These are phyloP conservation scores for Drosophila watanabei DNA, from an alignment of 1,140 invertebrate species.

Conservation along the genomic window DNA sequence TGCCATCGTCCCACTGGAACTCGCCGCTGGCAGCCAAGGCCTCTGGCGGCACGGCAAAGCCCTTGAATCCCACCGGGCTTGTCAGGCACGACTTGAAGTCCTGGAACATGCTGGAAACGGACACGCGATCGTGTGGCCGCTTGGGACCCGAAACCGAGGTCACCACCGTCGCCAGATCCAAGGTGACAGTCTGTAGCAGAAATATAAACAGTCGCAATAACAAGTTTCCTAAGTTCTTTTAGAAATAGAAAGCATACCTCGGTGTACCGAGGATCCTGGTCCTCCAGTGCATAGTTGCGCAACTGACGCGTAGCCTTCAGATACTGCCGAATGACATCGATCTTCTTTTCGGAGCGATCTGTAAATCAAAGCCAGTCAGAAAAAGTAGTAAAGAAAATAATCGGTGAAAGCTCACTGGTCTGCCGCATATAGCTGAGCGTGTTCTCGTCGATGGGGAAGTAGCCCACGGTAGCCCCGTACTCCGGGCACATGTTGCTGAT, in stretches of 20 bases:
- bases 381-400: neutral
- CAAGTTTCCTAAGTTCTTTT: neutral
- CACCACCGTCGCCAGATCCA: conserved; percentile 96
- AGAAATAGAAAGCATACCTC: conserved; percentile 86
- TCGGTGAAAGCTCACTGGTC: conserved; percentile 89
- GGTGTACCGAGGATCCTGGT: conserved; percentile 95
- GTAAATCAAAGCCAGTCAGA: conserved; percentile 42
- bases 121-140: conserved; percentile 97
- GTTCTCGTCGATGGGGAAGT: conserved; percentile 96
- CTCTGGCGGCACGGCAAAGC: conserved; percentile 92
- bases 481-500: conserved; percentile 99
- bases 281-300: conserved; percentile 92
- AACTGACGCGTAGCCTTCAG: conserved; percentile 93
- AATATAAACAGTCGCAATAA: neutral
- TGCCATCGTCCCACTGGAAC: conserved; percentile 93
- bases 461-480: conserved; percentile 98
- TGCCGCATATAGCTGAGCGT: conserved; percentile 95
- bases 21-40: conserved; percentile 89
- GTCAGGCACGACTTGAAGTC: conserved; percentile 95
- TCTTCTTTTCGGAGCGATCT: conserved; percentile 94
- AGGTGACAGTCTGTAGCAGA: conserved; percentile 89
- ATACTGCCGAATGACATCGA: conserved; percentile 94
- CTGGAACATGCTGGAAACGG: conserved; percentile 94
- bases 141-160: conserved; percentile 99
- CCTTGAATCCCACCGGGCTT: conserved; percentile 98